A percentile compares a stretch with the other conserved stretches of the same genome.
Conservation (phyloP, 2,797 vertebrate genomes). For the Pipistrellus pygmaeus region DNA sequence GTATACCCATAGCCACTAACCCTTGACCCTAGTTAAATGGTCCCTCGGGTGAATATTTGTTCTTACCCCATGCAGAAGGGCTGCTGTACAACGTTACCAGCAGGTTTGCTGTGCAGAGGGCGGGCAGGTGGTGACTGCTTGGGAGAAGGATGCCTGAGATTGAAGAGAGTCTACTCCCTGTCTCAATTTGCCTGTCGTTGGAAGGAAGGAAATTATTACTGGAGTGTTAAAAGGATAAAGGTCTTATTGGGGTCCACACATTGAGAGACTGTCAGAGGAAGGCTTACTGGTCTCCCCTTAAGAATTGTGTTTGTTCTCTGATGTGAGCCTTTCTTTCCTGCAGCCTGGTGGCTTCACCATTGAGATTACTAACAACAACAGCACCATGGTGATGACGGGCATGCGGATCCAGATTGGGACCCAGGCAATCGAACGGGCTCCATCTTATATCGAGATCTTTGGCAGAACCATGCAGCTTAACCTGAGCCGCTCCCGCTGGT, state of each 20-base stretch:
- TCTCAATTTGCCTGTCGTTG: background rate
- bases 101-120: background rate
- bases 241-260: background rate
- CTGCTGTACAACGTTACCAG: no score
- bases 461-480: slow-evolving; percentile 99
- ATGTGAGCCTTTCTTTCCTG: background rate
- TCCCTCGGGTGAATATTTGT: background rate
- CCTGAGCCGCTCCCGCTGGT: slow-evolving; percentile 97
- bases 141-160: background rate
- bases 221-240: background rate
- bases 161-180: background rate
- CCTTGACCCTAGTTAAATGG: background rate
- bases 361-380: slow-evolving; percentile 97
- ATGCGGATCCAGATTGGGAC: slow-evolving; percentile 98
- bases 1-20: background rate
- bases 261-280: background rate
- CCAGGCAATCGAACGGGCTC: slow-evolving; percentile 96
- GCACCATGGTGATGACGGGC: slow-evolving; percentile 99
- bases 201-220: background rate
- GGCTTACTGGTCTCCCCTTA: background rate
- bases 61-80: background rate
- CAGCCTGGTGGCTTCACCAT: slow-evolving; percentile 98
- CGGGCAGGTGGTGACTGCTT: background rate
- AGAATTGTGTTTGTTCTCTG: background rate
- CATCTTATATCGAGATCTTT: slow-evolving; percentile 97